These are phyloP conservation scores for Oostethus manadensis DNA, from an alignment of 2,113 vertebrate genomes.

Conservation along the genomic window DNA sequence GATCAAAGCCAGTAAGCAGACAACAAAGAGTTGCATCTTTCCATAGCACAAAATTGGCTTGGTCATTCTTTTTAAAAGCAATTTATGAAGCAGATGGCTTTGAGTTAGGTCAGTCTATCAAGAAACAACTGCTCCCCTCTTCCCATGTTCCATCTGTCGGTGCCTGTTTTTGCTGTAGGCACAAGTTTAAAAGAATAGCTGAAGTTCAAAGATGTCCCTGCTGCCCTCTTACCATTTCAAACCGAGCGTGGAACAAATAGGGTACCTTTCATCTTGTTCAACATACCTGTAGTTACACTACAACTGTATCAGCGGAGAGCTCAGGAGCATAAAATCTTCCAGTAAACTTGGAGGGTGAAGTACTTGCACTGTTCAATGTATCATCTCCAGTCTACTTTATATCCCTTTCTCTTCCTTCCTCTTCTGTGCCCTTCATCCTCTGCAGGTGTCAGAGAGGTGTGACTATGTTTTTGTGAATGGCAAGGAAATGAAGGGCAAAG, in stretches of 20 bases:
- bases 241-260: conserved; percentile 28
- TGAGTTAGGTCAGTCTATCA: conserved; percentile 43
- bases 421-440: conserved; percentile 26
- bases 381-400: conserved; percentile 23
- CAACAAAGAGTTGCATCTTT: conserved; percentile 20
- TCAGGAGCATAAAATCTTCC: conserved; percentile 38
- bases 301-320: conserved; percentile 27
- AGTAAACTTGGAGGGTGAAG: conserved; percentile 33
- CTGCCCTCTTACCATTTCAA: conserved; percentile 23
- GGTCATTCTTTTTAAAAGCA: conserved; percentile 32
- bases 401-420: conserved; percentile 14
- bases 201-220: conserved; percentile 52
- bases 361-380: conserved; percentile 2
- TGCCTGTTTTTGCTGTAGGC: conserved; percentile 38
- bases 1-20: conserved; percentile 23
- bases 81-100: conserved; percentile 54
- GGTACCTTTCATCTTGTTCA: conserved; percentile 65
- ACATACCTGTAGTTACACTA: conserved; percentile 36
- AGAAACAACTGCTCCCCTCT: conserved; percentile 25
- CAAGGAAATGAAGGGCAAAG: conserved; percentile 91
- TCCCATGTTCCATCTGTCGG: conserved; percentile 38
- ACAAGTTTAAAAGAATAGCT: conserved; percentile 39
- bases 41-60: conserved; percentile 23
- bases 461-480: conserved; percentile 95
- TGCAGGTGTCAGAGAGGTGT: conserved; percentile 89